These are phyloP conservation scores for Xyliphius kryptos DNA, from an alignment of 2,113 vertebrate genomes.

Conservation along the genomic window DNA sequence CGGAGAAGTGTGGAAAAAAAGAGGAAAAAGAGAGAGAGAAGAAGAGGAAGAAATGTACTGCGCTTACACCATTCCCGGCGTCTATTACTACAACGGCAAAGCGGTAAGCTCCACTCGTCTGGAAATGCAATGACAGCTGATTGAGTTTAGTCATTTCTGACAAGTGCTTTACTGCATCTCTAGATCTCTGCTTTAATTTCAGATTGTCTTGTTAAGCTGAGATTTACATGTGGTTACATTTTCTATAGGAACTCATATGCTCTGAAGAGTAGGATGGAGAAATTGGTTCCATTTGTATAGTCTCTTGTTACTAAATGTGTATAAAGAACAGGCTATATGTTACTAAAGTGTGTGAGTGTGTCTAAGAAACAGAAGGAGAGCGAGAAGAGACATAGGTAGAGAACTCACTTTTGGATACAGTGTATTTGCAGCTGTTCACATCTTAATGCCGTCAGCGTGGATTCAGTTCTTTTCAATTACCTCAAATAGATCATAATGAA, in stretches of 20 bases:
- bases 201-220: no score
- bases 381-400: background rate
- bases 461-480: constrained; percentile 43
- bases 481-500: constrained; percentile 38
- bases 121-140: constrained; percentile 17
- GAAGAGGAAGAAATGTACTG: constrained; percentile 81
- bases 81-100: constrained; percentile 96
- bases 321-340: background rate
- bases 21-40: constrained; percentile 58
- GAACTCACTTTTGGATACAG: constrained; percentile 28
- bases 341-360: background rate
- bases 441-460: constrained; percentile 32
- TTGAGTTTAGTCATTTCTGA: no score
- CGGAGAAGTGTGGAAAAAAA: constrained; percentile 53
- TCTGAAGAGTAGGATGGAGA: no score
- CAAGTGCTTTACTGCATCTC: no score
- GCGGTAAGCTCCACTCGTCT: constrained; percentile 74
- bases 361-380: background rate
- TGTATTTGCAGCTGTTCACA: constrained; percentile 34
- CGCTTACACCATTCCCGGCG: constrained; percentile 89
- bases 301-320: background rate
- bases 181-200: no score
- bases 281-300: no score
- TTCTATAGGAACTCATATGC: no score
- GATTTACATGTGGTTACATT: no score